These are phyloP conservation scores for Aspidoscelis tigris DNA, from an alignment of 2,113 vertebrate genomes.

Conservation along the genomic window DNA sequence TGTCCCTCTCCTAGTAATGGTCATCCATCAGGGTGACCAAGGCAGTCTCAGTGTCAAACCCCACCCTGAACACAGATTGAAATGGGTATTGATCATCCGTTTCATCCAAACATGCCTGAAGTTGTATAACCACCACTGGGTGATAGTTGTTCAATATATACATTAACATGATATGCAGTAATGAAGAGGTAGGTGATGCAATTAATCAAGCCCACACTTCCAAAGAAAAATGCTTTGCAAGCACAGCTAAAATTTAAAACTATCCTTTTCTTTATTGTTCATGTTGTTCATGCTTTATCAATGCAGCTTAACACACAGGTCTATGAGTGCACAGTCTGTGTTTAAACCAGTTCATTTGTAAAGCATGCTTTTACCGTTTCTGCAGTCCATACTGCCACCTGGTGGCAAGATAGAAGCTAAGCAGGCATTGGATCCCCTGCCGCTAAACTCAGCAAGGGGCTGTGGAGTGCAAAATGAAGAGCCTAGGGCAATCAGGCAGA, in stretches of 20 bases:
- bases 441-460: constrained; percentile 36
- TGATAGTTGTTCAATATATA: no score
- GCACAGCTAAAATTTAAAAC: neutral
- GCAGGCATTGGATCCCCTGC: constrained; percentile 7
- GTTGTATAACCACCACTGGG: no score
- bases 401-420: constrained; percentile 61
- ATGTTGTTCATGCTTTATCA: constrained; percentile 22
- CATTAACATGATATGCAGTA: no score
- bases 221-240: neutral
- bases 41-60: no score
- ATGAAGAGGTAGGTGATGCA: neutral
- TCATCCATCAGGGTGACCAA: no score
- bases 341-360: constrained; percentile 13
- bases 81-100: no score
- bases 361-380: constrained; percentile 31
- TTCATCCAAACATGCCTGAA: no score
- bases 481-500: constrained; percentile 23
- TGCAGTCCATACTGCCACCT: constrained; percentile 79
- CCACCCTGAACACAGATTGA: no score
- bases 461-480: constrained; percentile 34
- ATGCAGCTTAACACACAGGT: neutral
- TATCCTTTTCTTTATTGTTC: neutral
- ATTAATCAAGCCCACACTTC: neutral
- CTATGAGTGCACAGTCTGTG: constrained; percentile 18
- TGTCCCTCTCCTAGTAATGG: no score